Evolutionary conservation across 1,140 invertebrate species (phyloP), one percentile per base, ranked within the genome.

Genomic region (Latrodectus geometricus): DNA sequence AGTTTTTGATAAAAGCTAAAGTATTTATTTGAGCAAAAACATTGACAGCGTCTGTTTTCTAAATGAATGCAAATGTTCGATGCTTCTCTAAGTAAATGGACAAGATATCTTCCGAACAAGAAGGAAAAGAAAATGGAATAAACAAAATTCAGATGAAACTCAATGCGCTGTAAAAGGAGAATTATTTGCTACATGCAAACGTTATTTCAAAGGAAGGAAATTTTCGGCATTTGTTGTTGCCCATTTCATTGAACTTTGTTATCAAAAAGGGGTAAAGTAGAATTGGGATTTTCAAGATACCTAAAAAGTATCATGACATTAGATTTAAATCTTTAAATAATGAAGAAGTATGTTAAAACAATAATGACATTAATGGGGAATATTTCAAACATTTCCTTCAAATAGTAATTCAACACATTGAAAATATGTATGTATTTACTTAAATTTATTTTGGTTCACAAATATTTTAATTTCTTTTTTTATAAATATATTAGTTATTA

Each of bases 11-110:
- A 74, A 83, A 70, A 74, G n/a, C 50, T 48, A 50, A 70, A 80
- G 68, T 70, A 72, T 80, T 68, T 78, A 23, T 21, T 49, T 54
- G n/a, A 83, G 80, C 70, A 74, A 15, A 81, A 81, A 73, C 52
- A 82, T 54, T 82, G 80, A 73, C 69, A 52, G 69, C 52, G 48
- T 73, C 54, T 73, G 70, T 74, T 83, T 83, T 74, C 54, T 74
- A 83, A 83, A 83, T 74, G 70, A 74, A 83, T 74, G 70, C 80
- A 83, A 83, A 83, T 83, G 80, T 66, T n/a, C 17, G 65, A 23
- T 52, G 61, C 65, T 9, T 69, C 77, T 54, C 52, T 61, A 66
- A 70, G 21, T 72, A 72, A 81, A 81, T 81, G 79, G 79, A 23
- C 79, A 81, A 70, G 79, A 54, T 35, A 48, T 17, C 23, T 49